These are phyloP conservation scores for Trypoxylus dichotomus DNA, from an alignment of 1,140 invertebrate genomes.

Conservation along the genomic window DNA sequence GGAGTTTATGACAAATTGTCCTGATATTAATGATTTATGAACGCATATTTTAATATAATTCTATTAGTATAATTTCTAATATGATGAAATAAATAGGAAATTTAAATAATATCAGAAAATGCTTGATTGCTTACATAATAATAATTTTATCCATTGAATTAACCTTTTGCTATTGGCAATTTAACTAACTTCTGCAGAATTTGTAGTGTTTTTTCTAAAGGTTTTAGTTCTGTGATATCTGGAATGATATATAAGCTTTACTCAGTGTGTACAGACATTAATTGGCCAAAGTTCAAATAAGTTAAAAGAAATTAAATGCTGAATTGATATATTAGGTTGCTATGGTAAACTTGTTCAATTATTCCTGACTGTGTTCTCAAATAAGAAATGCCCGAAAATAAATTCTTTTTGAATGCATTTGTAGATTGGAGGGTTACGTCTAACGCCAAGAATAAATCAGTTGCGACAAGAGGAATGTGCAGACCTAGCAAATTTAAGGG, in stretches of 20 bases:
- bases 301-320: neutral
- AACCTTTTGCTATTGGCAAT: neutral
- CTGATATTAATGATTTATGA: neutral
- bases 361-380: neutral
- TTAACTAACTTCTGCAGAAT: neutral
- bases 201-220: neutral
- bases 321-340: neutral
- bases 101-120: neutral
- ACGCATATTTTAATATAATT: neutral
- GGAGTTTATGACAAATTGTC: neutral
- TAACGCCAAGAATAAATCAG: slow-evolving; percentile 82
- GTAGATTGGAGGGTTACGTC: slow-evolving; percentile 61
- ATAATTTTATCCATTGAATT: too few relatives aligned
- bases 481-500: slow-evolving; percentile 75
- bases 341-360: neutral
- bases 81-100: neutral
- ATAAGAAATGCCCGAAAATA: neutral
- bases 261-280: neutral
- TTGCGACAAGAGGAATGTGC: slow-evolving; percentile 85
- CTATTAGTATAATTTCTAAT: neutral
- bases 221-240: neutral
- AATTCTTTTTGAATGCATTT: neutral
- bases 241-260: neutral
- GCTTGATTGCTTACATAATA: neutral
- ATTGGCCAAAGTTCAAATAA: slow-evolving; percentile 3